Base-by-base conservation (phyloP, 2,797 vertebrate species). In the Moxostoma hubbsi region DNA sequence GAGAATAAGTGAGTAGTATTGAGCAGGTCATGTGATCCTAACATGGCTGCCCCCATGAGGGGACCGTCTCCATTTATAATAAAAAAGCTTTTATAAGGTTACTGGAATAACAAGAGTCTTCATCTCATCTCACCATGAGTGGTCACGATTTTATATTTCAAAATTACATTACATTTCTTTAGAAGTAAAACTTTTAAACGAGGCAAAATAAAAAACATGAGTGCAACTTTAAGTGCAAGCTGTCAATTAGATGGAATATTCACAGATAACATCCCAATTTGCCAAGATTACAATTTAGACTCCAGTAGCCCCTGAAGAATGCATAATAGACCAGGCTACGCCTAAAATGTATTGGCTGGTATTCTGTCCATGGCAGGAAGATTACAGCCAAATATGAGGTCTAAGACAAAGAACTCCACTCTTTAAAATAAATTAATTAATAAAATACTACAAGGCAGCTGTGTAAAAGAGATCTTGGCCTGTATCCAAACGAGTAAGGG, bases 351-450 rank as follows among this genome's bases (percentile, higher is more conserved):
- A 73, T 55, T 82, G 79, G 43, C 70, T 47, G 73, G 71, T 73
- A 68, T 77, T 68, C 69, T 78, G 57, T 47, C 51, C 16, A 9
- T 58, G 55, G 63, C 72, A 63, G 73, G 12, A 63, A 68, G 24
- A 61, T 57, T 79, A 72, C 62, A 65, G 55, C 9, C 68, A 65
- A 53, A 66, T 71, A 54, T 63, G 36, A 4, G 7, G 61, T 72
- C 16, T 59, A 16, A 64, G 73, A 81, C 55, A 71, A 71, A 75
- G 66, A 57, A 51, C 36, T 36, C 36, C 36, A 36, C 73, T 85
- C 83, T 87, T 85, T 86, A 88, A 86, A n/a, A 75, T 87, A 86
- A 89, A 82, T 36, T 0, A 89, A 82, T 36, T 4, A 36, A 36
- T 36, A 36, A 36, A 36, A 36, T 36, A 82, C 80, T 83, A 83